phyloP scores from a whole-genome alignment of 2,797 vertebrate genomes.

The Pangasius macronema region DNA sequence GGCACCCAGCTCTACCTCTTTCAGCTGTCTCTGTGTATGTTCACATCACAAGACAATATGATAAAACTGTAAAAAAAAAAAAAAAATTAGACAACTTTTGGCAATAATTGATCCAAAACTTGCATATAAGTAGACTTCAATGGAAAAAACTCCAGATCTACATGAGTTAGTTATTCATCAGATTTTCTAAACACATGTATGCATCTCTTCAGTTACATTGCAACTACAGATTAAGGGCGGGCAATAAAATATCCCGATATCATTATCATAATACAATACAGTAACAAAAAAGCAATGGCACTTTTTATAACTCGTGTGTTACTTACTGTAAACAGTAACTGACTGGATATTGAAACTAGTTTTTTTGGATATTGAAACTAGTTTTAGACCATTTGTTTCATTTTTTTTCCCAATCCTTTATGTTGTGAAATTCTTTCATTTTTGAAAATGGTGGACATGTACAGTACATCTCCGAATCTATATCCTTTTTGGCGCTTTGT shows the following conservation, averaged over 20 bases:
- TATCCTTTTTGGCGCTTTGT: background rate
- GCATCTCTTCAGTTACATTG: background rate
- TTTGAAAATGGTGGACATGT: background rate
- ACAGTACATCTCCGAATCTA: background rate
- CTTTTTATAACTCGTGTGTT: background rate
- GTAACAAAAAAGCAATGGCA: background rate
- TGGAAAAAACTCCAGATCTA: background rate
- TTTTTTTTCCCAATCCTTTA: background rate
- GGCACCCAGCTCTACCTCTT: constrained; percentile 21
- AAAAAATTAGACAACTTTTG: background rate
- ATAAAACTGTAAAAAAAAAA: background rate
- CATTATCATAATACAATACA: background rate
- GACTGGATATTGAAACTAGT: background rate
- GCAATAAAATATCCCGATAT: background rate
- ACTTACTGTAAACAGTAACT: background rate
- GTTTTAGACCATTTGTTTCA: background rate
- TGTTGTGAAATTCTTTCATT: background rate
- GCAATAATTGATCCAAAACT: background rate
- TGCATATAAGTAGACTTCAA: background rate
- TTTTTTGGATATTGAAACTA: background rate
- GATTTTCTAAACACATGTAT: background rate
- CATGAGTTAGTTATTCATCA: background rate
- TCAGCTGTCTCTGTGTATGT: background rate
- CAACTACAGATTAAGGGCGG: background rate
- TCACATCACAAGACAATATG: background rate